Conservation (phyloP, 2,888 invertebrate species). For the Cheilosia vulpina region DNA sequence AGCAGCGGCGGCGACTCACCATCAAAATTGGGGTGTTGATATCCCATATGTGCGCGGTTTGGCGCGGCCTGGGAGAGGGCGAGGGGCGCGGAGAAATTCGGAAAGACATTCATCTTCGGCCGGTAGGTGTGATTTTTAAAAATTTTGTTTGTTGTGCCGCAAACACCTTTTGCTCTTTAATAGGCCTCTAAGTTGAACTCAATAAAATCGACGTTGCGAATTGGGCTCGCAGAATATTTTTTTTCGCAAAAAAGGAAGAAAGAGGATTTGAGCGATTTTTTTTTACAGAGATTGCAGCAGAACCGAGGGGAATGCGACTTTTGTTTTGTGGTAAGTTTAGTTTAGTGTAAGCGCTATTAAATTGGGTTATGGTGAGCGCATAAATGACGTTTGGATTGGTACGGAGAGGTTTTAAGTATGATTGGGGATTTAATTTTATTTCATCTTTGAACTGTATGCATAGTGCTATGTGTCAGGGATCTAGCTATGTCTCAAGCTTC, state of each 20-base stretch:
- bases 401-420: too few relatives aligned
- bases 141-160: conserved; percentile 75
- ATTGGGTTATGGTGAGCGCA: conserved; percentile 22
- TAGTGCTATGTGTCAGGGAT: too few relatives aligned
- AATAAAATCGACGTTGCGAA: conserved; percentile 57
- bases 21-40: conserved; percentile 71
- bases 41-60: conserved; percentile 31
- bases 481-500: too few relatives aligned
- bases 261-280: neutral
- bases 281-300: neutral
- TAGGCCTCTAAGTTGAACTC: conserved; percentile 70
- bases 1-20: conserved; percentile 53
- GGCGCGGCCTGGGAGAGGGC: neutral
- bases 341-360: conserved; percentile 25
- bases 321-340: conserved; percentile 16
- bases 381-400: conserved; percentile 3
- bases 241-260: neutral
- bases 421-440: too few relatives aligned
- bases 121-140: conserved; percentile 73
- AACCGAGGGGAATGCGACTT: neutral
- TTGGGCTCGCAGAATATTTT: conserved; percentile 2
- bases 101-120: conserved; percentile 70
- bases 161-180: conserved; percentile 74
- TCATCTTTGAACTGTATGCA: too few relatives aligned
- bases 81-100: neutral